These are phyloP conservation scores for Atherinosoma microstoma DNA, from an alignment of 2,797 vertebrate species.

Conservation along the genomic window DNA sequence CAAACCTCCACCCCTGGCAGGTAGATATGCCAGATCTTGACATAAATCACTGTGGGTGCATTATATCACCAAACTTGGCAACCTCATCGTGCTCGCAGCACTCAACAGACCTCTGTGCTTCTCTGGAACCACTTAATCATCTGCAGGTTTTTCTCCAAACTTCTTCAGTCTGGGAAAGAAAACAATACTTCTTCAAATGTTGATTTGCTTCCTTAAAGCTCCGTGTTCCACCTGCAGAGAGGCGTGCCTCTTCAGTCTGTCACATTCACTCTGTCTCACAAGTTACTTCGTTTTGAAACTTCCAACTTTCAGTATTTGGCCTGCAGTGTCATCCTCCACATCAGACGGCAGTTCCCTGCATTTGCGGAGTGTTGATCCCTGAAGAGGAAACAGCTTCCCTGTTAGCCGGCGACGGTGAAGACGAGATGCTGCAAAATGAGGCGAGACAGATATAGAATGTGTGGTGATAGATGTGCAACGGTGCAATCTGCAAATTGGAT, in stretches of 20 bases:
- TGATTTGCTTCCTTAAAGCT: background rate
- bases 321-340: slow-evolving; percentile 6
- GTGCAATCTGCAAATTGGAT: slow-evolving; percentile 15
- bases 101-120: background rate
- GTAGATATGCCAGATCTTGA: background rate
- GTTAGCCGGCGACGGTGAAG: slow-evolving; percentile 20
- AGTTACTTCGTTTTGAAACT: slow-evolving; percentile 14
- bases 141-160: background rate
- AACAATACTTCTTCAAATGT: background rate
- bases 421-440: slow-evolving; percentile 15
- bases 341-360: slow-evolving; percentile 8
- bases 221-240: background rate
- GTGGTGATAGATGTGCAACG: slow-evolving; percentile 31
- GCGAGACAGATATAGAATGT: slow-evolving; percentile 8
- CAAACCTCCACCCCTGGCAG: background rate
- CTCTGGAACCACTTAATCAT: background rate
- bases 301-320: slow-evolving; percentile 4
- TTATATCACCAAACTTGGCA: background rate
- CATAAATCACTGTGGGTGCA: background rate
- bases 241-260: background rate
- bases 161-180: background rate
- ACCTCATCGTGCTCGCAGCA: background rate
- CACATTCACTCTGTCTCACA: slow-evolving; percentile 16
- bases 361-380: background rate
- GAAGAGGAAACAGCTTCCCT: slow-evolving; percentile 4